Evolutionary conservation across 2,113 vertebrate species (phyloP).

Genomic region (Neotoma lepida): DNA sequence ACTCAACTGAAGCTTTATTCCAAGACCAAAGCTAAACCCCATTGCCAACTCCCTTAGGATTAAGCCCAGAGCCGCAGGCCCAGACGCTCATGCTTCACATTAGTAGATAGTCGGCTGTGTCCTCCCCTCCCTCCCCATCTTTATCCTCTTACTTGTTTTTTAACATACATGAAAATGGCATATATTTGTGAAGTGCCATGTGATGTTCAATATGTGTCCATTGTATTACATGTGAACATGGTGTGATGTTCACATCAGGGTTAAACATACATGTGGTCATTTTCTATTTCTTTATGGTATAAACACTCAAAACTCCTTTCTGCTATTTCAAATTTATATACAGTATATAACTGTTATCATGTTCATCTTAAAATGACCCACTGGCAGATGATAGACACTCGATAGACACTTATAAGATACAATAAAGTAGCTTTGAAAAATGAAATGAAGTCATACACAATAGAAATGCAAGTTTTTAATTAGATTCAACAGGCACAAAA

Average conservation of each 20-base stretch:
- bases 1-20: not conserved
- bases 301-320: not conserved
- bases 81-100: not conserved
- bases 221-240: not conserved
- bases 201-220: not conserved
- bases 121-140: too few species aligned
- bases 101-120: not conserved
- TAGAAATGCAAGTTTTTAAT: not conserved
- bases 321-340: not conserved
- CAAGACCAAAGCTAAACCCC: not conserved
- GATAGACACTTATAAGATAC: slow-evolving; percentile 19
- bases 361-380: not conserved
- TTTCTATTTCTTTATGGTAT: not conserved
- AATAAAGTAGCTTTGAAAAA: slow-evolving; percentile 25
- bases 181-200: not conserved
- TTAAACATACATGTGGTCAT: not conserved
- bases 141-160: not conserved
- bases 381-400: not conserved
- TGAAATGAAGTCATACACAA: not conserved
- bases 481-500: not conserved
- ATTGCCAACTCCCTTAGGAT: not conserved
- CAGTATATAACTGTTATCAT: not conserved
- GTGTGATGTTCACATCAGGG: not conserved
- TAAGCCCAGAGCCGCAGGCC: not conserved
- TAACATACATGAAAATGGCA: not conserved